Base-by-base conservation (phyloP, 2,113 vertebrate species). In the Vombatus ursinus region DNA sequence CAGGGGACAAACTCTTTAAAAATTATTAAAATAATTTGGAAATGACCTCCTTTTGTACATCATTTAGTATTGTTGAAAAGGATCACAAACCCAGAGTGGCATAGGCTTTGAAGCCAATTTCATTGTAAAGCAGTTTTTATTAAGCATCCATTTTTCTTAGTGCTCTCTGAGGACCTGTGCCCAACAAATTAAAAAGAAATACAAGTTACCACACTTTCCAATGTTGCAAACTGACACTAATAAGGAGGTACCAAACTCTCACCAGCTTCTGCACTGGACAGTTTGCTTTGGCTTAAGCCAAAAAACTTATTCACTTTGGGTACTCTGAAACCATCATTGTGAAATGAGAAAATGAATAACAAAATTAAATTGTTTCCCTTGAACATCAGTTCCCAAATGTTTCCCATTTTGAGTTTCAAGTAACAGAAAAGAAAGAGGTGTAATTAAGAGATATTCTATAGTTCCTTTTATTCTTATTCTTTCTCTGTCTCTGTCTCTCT, bases 201-300 rank as follows among this genome's bases (percentile, higher is more conserved):
- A 95, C 92, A 93, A 92, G 94, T 94, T 95, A 31, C 31, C 94
- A 94, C 91, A 77, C 93, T 97, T 90, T 47, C 95, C 53, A 95
- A 96, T 95, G 89, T 91, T 96, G 92, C 90, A 68, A 84, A 26
- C 31, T 89, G 61, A 91, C 49, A 61, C 95, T 95, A 96, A n/a
- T 77, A 77, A 95, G 94, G 89, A 90, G 92, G 91, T 77, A 90
- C 25, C 44, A 47, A 47, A 52, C 23, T 31, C 84, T 95, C 61
- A 50, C 91, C 93, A 95, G 91, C 37, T 68, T 92, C 49, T 95
- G 12, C 77, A 61, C 91, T 90, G 93, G 93, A 95, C 44, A 44
- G 19, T 14, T 1, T 84, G 91, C 31, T 93, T 3, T 89, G 92
- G 89, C 90, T 91, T 95, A 77, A 96, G 28, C 51, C 92, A 96